Evolutionary conservation across 2,888 invertebrate species (phyloP).

Genomic region (Muscina levida): DNA sequence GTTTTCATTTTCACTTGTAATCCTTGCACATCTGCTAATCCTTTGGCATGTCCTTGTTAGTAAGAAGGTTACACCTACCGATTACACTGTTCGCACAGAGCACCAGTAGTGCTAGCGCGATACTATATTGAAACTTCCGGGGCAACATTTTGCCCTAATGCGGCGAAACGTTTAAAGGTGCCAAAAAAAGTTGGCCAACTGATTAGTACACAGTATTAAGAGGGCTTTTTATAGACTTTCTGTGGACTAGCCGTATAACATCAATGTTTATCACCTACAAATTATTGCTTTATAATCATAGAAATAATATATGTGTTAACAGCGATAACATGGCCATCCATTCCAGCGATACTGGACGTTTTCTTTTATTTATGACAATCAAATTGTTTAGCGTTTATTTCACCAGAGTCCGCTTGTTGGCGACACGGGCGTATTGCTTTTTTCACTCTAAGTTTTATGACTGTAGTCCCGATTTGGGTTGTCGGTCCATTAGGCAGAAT

Average conservation of each 20-base stretch:
- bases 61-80: constrained; percentile 71
- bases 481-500: no score
- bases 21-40: no score
- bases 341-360: constrained; percentile 11
- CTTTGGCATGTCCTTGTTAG: neutral
- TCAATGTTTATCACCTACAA: constrained; percentile 55
- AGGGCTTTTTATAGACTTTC: constrained; percentile 74
- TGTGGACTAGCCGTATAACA: constrained; percentile 7
- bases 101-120: constrained; percentile 73
- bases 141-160: constrained; percentile 72
- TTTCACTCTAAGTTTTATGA: constrained; percentile 17
- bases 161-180: constrained; percentile 66
- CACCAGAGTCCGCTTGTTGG: neutral
- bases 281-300: constrained; percentile 55
- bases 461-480: neutral
- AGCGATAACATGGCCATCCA: constrained; percentile 50
- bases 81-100: constrained; percentile 69
- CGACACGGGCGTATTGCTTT: neutral
- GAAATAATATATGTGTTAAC: constrained; percentile 23
- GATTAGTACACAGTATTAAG: constrained; percentile 64
- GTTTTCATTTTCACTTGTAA: no score
- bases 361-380: constrained; percentile 34
- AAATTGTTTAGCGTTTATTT: constrained; percentile 11
- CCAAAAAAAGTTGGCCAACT: constrained; percentile 73
- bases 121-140: constrained; percentile 69